phyloP scores from a whole-genome alignment of 1,140 invertebrate species.

The Conus ventricosus region DNA sequence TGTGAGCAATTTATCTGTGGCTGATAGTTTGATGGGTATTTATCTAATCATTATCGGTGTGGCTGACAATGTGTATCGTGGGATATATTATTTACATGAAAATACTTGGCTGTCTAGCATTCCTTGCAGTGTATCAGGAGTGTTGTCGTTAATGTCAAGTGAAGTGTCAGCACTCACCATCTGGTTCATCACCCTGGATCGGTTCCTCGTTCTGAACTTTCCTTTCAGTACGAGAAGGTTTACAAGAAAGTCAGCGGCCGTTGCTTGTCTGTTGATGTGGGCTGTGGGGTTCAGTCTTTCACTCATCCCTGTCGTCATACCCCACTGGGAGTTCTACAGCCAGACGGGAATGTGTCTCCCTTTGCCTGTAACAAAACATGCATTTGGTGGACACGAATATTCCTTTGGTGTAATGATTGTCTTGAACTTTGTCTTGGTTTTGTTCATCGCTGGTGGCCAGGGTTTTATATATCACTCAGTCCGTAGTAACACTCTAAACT shows the following conservation, averaged over 20 bases:
- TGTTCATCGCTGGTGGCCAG: slow-evolving; percentile 50
- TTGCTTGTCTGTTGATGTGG: slow-evolving; percentile 41
- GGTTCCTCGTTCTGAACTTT: slow-evolving; percentile 56
- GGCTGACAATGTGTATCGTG: not conserved
- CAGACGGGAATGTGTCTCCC: slow-evolving; percentile 51
- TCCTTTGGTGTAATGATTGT: slow-evolving; percentile 46
- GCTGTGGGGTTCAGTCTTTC: slow-evolving; percentile 34
- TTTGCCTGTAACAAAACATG: slow-evolving; percentile 43
- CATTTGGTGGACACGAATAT: slow-evolving; percentile 44
- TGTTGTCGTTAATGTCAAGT: slow-evolving; percentile 58
- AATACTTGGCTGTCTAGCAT: not conserved
- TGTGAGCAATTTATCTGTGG: not conserved
- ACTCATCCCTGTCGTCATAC: slow-evolving; percentile 33
- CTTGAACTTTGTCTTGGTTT: slow-evolving; percentile 46
- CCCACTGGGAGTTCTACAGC: slow-evolving; percentile 31
- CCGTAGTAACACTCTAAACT: not conserved
- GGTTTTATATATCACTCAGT: slow-evolving; percentile 48
- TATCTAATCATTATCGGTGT: not conserved
- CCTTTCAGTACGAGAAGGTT: slow-evolving; percentile 51
- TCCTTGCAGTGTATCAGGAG: slow-evolving; percentile 43
- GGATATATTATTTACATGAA: not conserved
- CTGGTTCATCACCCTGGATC: slow-evolving; percentile 55
- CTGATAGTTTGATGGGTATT: not conserved
- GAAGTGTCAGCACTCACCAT: slow-evolving; percentile 55
- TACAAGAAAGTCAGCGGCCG: slow-evolving; percentile 14